Evolutionary conservation across 2,888 invertebrate species (phyloP).

Genomic region (Digitonthophagus gazella): DNA sequence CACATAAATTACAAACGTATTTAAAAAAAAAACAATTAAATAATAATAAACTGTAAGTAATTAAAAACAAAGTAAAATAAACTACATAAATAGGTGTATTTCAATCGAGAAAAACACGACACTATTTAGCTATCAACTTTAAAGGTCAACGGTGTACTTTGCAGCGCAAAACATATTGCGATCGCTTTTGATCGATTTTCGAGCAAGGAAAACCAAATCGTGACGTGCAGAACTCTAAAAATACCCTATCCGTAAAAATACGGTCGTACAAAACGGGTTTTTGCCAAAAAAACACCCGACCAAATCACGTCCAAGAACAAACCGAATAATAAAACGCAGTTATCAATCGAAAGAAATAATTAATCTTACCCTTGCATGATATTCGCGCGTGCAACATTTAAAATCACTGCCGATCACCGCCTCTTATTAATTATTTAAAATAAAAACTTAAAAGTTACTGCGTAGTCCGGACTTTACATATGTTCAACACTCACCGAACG

Average conservation of each 20-base stretch:
- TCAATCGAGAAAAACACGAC: no score
- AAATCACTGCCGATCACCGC: slow-evolving; percentile 11
- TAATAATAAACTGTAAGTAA: no score
- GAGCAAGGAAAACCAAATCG: neutral
- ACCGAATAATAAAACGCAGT: neutral
- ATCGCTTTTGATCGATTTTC: slow-evolving; percentile 3
- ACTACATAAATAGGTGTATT: slow-evolving; percentile 16
- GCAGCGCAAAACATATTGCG: slow-evolving; percentile 1
- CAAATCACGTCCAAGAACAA: neutral
- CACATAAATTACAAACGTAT: neutral
- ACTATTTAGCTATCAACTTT: slow-evolving; percentile 1
- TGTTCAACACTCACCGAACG: slow-evolving; percentile 21
- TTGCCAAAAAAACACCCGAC: neutral
- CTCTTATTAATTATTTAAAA: slow-evolving; percentile 22
- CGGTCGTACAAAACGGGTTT: neutral
- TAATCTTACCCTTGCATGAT: slow-evolving; percentile 29
- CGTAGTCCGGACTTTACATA: slow-evolving; percentile 28
- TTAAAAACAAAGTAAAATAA: slow-evolving; percentile 19
- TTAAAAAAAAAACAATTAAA: neutral
- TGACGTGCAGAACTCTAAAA: slow-evolving; percentile 6
- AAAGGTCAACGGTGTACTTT: neutral
- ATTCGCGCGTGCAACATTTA: slow-evolving; percentile 32
- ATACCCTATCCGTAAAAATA: neutral
- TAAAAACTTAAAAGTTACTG: slow-evolving; percentile 29
- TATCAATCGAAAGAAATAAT: neutral